Base-by-base conservation (phyloP, 2,888 invertebrate genomes). In the Scelioninae gen. 1 region DNA sequence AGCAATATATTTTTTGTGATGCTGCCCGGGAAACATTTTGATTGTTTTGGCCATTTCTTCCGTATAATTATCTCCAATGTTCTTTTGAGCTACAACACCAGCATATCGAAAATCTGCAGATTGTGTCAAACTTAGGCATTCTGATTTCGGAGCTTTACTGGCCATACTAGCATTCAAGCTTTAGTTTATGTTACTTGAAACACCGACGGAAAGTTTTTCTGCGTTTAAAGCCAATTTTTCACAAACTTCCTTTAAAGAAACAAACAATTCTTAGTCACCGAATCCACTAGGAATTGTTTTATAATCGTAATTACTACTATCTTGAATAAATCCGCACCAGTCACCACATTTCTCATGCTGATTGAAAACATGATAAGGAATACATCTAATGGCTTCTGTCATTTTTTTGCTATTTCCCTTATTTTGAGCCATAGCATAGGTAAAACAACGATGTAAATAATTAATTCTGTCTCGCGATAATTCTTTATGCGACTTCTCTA, bases 381-480 rank as follows among this genome's bases (percentile, higher is more conserved):
- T 86, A 13, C 29, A 13, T 60, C 47, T 31, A 29, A 85, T 72
- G 6, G 82, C 56, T 15, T 16, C 38, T n/a, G 76, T 66, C 80
- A 86, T 75, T 9, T 13, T 49, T 43, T 23, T 4, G 29, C 29
- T 63, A 32, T 85, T 72, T 4, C 85, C 87, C 49, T 47, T 75
- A 69, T 86, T 85, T 49, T 85, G 77, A 0, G 84, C 62, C 29
- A 86, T 31, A 29, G 85, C 87, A 71, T 87, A 87, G 0, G 79
- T 82, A 29, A 87, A 87, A 53, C 87, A 87, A 47, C 83, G 23
- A 60, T 86, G 82, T 2, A 85, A 65, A 51, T 87, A 86, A 11
- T 11, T 60, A 7, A 86, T 86, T 0, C 43, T 53, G 29, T 86
- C 76, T 60, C 45, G 69, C 0, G 47, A 72, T 9, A 86, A 16